Conservation (phyloP, 2,797 vertebrate species). For the Acridotheres tristis region DNA sequence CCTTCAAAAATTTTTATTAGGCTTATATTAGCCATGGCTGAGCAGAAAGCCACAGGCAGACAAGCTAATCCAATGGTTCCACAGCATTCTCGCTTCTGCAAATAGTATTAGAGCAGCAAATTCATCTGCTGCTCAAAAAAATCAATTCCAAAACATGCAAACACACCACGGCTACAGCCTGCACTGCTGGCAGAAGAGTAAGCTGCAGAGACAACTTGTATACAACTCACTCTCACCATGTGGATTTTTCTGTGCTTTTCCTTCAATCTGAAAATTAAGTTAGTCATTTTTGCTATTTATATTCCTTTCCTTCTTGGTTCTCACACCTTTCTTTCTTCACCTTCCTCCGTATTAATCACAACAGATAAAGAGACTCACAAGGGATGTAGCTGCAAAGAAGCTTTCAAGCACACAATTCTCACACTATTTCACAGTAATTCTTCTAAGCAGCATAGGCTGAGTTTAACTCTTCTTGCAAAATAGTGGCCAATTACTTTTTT, state of each 20-base stretch:
- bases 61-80: neutral
- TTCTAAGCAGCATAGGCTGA: neutral
- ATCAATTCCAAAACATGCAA: neutral
- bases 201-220: neutral
- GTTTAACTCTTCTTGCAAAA: neutral
- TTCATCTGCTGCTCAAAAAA: neutral
- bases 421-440: neutral
- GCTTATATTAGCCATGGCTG: neutral
- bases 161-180: neutral
- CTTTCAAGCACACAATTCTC: neutral
- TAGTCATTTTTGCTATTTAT: neutral
- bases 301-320: neutral
- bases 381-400: neutral
- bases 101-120: neutral
- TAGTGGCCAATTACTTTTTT: neutral
- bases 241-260: neutral
- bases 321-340: neutral
- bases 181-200: neutral
- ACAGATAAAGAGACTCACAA: neutral
- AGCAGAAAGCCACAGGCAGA: conserved; percentile 9
- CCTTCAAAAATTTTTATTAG: neutral
- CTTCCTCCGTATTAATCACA: neutral
- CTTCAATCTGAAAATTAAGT: neutral
- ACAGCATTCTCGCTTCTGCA: neutral
- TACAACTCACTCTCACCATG: neutral